These are phyloP conservation scores for Enhydra lutris DNA, from an alignment of 2,113 vertebrate species.

Conservation along the genomic window DNA sequence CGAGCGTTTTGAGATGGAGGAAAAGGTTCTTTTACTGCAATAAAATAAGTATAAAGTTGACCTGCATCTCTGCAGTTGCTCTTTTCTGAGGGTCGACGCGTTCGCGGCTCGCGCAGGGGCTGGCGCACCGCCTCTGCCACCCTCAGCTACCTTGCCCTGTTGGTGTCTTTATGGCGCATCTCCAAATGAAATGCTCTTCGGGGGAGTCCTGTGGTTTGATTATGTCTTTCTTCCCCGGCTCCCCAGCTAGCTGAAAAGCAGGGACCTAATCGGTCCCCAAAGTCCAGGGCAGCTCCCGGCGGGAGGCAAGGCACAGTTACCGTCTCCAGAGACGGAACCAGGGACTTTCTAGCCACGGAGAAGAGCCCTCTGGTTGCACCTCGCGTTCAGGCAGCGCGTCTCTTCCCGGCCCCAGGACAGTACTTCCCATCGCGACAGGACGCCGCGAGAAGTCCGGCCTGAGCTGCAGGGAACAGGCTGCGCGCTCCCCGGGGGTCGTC, in stretches of 20 bases:
- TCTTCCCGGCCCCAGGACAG: not conserved
- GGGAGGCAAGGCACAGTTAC: not conserved
- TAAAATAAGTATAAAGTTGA: not conserved
- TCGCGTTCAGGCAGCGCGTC: not conserved
- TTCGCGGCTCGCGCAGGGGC: not conserved
- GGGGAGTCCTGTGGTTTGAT: not conserved
- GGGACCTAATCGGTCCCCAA: not conserved
- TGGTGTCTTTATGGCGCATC: not conserved
- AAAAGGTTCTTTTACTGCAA: not conserved
- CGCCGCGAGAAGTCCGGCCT: not conserved
- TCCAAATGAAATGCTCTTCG: not conserved
- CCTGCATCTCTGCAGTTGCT: not conserved
- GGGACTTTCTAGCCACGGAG: not conserved
- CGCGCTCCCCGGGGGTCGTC: not conserved
- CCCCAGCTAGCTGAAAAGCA: not conserved
- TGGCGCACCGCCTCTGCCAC: not conserved
- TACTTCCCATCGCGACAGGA: not conserved
- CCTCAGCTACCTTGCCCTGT: not conserved
- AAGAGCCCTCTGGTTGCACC: not conserved
- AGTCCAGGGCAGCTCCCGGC: not conserved
- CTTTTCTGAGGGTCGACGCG: not conserved
- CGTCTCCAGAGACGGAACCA: not conserved
- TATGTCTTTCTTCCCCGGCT: not conserved
- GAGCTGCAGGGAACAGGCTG: not conserved
- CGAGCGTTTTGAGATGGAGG: not conserved